phyloP scores from a whole-genome alignment of 2,113 vertebrate species.

The Platanista minor region DNA sequence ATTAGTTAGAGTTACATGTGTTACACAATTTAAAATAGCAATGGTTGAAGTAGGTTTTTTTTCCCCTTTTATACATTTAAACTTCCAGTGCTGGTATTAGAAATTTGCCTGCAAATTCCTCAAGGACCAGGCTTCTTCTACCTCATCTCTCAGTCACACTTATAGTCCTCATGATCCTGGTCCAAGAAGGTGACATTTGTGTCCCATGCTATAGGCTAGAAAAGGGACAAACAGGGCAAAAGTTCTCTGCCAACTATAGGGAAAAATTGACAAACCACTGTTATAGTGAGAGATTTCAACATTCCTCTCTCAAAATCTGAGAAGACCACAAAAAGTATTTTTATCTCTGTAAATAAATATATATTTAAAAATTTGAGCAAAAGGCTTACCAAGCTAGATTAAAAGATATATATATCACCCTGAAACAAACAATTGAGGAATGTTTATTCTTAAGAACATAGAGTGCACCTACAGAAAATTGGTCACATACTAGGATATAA shows the following conservation, averaged over 20 bases:
- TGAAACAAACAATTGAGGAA: background rate
- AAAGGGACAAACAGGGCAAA: background rate
- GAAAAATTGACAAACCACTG: background rate
- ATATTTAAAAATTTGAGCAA: background rate
- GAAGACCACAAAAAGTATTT: background rate
- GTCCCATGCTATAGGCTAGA: background rate
- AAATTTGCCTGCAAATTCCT: background rate
- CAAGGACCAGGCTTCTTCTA: background rate
- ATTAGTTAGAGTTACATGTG: background rate
- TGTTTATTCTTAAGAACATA: background rate
- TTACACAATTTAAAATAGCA: background rate
- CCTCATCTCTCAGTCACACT: background rate
- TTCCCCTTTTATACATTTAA: background rate
- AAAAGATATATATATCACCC: background rate
- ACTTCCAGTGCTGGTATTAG: background rate
- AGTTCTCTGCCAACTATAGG: background rate
- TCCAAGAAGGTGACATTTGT: background rate
- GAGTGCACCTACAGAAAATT: background rate
- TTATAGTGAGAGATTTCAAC: background rate
- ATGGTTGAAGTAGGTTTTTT: background rate
- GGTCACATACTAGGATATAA: background rate
- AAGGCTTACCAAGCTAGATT: background rate
- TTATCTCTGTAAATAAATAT: background rate
- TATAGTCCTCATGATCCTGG: background rate
- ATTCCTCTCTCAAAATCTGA: background rate